Base-by-base conservation (phyloP, 1,140 invertebrate species). In the Drosophila leontia region DNA sequence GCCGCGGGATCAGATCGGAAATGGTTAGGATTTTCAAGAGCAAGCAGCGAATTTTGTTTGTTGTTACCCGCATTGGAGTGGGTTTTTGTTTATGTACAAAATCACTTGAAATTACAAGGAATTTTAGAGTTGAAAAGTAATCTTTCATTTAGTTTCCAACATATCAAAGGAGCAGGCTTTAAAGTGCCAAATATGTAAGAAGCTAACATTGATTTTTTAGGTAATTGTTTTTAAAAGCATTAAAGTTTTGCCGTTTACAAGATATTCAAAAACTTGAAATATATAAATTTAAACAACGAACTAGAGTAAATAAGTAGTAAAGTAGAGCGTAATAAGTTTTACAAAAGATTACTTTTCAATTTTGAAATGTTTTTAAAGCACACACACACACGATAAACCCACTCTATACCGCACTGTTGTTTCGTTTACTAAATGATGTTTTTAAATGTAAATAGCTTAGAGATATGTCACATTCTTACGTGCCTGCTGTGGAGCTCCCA, bases 1-100 rank as follows among this genome's bases (percentile, higher is more conserved):
- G 74, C 70, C 77, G 17, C 84, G 91, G 19, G 37, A 67, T 23
- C 50, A 90, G 53, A 92, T 92, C 7, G 71, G 57, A 6, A 41
- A 53, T 32, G 29, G 26, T 41, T 78, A 61, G 50, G 32, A 44
- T 23, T 35, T 50, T 11, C 19, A 39, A 58, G 56, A 42, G 26
- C 56, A 62, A 57, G 39, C 50, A 75, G 41, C 56, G 45, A 70
- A 62, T 45, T 57, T 65, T 42, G 47, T 72, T 26, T 45, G 63
- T 84, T 78, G 68, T 70, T 55, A 67, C 26, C 53, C 60, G 77
- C 58, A 45, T 71, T 80, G 61, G 56, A 23, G 32, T 65, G 62
- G 62, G 29, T 44, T 44, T 23, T 34, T n/a, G 13, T 37, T 34
- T 44, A 17, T 62, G 57, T 65, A 65, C 62, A 64, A 64, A 35